Conservation (phyloP, 2,888 invertebrate genomes). For the Tortricodes alternella region DNA sequence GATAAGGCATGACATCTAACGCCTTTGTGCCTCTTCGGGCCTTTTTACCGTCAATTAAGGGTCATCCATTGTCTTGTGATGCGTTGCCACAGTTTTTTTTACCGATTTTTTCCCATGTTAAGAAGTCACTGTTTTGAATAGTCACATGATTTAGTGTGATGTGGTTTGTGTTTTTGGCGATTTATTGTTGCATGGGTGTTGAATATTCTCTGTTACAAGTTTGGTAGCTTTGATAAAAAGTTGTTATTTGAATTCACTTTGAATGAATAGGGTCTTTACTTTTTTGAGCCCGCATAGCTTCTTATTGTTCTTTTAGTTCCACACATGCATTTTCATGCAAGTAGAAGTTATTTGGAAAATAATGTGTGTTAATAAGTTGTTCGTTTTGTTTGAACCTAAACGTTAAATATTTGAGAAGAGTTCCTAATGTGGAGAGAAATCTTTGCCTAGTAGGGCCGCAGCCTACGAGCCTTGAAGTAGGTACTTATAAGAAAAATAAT, state of each 20-base stretch:
- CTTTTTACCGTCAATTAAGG: slow-evolving; percentile 75
- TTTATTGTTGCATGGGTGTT: slow-evolving; percentile 68
- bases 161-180: slow-evolving; percentile 65
- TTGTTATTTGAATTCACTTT: slow-evolving; percentile 32
- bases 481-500: no score
- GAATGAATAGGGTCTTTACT: slow-evolving; percentile 14
- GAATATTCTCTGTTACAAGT: slow-evolving; percentile 39
- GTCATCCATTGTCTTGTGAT: slow-evolving; percentile 68
- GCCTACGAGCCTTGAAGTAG: no score
- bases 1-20: slow-evolving; percentile 79
- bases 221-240: slow-evolving; percentile 52
- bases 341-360: neutral
- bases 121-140: slow-evolving; percentile 74
- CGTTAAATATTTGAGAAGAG: no score
- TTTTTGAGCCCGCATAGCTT: slow-evolving; percentile 14
- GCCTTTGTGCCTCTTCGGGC: slow-evolving; percentile 65
- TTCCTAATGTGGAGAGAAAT: no score
- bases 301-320: neutral
- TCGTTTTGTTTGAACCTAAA: no score
- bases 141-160: slow-evolving; percentile 74
- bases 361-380: neutral
- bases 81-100: slow-evolving; percentile 71
- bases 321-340: neutral
- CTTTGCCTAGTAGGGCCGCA: no score
- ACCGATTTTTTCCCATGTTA: slow-evolving; percentile 46